A percentile compares a stretch with the other conserved stretches of the same genome.
Conservation (phyloP, 2,113 vertebrate species). For the Dendrocopos noguchii region DNA sequence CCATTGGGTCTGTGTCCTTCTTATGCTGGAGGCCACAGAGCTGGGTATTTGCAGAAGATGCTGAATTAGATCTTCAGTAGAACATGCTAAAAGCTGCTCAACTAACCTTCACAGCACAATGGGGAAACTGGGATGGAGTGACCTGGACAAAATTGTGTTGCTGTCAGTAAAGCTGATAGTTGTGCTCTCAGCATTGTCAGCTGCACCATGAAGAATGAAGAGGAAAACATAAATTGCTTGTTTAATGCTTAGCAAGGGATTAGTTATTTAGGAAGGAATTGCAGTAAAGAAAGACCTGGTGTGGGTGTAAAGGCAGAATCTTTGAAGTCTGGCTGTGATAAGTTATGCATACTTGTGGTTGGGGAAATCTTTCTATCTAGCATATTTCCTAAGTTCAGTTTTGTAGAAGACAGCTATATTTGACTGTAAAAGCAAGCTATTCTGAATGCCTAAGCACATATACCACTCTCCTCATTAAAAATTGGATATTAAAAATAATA, state of each 20-base stretch:
- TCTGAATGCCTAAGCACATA: neutral
- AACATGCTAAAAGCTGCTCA: neutral
- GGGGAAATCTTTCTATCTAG: constrained; percentile 9
- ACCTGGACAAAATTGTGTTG: neutral
- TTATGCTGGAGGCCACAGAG: no score
- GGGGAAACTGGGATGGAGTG: neutral
- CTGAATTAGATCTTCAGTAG: neutral
- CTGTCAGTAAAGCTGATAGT: neutral
- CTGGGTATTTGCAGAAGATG: neutral
- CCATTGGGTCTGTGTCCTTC: no score
- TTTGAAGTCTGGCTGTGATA: constrained; percentile 6
- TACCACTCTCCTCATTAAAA: neutral
- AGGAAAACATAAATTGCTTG: neutral
- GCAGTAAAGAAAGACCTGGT: neutral
- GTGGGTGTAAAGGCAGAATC: constrained; percentile 3
- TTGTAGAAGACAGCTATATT: constrained; percentile 3
- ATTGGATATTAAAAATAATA: neutral
- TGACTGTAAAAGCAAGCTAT: constrained; percentile 11
- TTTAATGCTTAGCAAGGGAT: neutral
- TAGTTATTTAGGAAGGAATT: neutral
- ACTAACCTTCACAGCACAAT: neutral
- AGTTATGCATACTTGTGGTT: constrained; percentile 23
- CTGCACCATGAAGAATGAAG: neutral
- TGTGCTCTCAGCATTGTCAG: neutral
- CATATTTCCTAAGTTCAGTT: neutral